These are phyloP conservation scores for Otocyon megalotis DNA, from an alignment of 2,113 vertebrate species.

Conservation along the genomic window DNA sequence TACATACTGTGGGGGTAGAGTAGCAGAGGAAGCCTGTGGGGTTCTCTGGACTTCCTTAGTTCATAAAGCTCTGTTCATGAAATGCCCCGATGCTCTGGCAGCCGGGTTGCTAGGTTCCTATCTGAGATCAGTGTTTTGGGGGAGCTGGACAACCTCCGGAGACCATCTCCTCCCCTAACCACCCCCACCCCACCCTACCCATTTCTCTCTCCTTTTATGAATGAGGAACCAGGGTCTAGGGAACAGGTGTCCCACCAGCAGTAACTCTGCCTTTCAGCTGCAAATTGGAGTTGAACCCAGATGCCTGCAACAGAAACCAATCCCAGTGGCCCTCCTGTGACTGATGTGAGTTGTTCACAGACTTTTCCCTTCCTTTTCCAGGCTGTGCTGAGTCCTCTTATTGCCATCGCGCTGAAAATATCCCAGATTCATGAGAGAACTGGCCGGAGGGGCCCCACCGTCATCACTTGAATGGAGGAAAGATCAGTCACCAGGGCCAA, in stretches of 20 bases:
- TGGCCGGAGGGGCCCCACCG: constrained; percentile 94
- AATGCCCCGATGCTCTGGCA: not conserved
- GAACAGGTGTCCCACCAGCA: not conserved
- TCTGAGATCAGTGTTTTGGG: not conserved
- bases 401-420: constrained; percentile 98
- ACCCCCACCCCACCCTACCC: not conserved
- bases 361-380: constrained; percentile 81
- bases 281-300: not conserved
- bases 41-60: not conserved
- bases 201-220: not conserved
- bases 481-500: constrained; percentile 84
- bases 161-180: not conserved
- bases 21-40: not conserved
- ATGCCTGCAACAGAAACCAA: not conserved
- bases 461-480: constrained; percentile 93
- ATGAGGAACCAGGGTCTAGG: not conserved
- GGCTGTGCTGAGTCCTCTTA: constrained; percentile 97
- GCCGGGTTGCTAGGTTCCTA: not conserved
- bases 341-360: not conserved
- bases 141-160: not conserved
- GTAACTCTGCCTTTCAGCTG: not conserved
- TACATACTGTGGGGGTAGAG: not conserved
- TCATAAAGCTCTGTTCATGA: not conserved
- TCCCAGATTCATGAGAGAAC: constrained; percentile 98
- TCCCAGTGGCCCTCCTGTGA: not conserved